These are phyloP conservation scores for Fratercula arctica DNA, from an alignment of 2,797 vertebrate species.

Conservation along the genomic window DNA sequence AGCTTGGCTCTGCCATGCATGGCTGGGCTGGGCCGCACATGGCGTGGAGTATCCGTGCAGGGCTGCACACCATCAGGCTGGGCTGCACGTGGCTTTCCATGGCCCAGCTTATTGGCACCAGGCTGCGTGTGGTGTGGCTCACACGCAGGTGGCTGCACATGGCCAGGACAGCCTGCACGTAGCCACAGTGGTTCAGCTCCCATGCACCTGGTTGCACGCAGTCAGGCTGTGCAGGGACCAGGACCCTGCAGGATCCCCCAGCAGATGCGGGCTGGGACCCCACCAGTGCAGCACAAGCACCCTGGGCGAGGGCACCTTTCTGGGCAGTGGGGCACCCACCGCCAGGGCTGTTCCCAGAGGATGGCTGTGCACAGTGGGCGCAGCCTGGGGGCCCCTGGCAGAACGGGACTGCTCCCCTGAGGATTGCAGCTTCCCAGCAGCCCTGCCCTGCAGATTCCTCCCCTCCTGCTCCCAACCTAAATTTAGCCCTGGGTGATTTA, in stretches of 20 bases:
- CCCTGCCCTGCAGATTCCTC: slow-evolving; percentile 52
- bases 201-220: accelerated
- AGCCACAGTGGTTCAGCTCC: neutral
- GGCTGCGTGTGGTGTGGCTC: neutral
- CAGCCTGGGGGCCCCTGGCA: neutral
- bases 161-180: neutral
- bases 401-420: neutral
- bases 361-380: accelerated
- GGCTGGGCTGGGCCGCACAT: neutral
- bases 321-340: accelerated
- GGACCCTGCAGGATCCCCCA: neutral
- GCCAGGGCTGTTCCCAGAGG: neutral
- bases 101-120: neutral
- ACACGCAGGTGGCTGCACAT: neutral
- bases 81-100: neutral
- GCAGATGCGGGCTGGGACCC: neutral
- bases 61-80: neutral
- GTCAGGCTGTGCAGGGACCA: neutral
- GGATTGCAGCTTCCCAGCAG: slow-evolving; percentile 14
- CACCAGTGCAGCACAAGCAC: neutral
- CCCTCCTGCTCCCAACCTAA: slow-evolving; percentile 42
- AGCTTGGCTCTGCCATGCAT: accelerated
- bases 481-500: slow-evolving; percentile 55
- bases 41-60: accelerated
- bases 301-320: neutral